Evolutionary conservation across 2,113 vertebrate genomes (phyloP).

Genomic region (Tauraco erythrolophus): DNA sequence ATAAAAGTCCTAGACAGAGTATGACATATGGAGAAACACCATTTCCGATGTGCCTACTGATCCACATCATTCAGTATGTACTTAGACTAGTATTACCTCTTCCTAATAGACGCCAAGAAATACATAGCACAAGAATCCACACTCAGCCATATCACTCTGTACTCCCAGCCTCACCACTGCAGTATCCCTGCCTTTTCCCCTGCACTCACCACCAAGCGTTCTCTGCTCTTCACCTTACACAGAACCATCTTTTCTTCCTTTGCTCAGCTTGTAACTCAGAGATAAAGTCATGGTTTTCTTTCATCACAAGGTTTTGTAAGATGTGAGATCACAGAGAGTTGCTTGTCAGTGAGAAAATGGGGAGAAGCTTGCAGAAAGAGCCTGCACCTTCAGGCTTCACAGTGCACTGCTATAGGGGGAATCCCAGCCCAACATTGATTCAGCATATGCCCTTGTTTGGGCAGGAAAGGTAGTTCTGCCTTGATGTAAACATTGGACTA

Average conservation of each 20-base stretch:
- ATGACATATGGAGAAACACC: background rate
- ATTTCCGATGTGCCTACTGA: background rate
- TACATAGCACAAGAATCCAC: background rate
- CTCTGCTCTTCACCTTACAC: background rate
- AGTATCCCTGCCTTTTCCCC: background rate
- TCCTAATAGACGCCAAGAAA: background rate
- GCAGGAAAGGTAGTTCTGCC: background rate
- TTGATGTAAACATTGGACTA: background rate
- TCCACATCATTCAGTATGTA: background rate
- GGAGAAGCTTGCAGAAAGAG: background rate
- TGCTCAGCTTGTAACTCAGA: background rate
- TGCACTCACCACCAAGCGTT: background rate
- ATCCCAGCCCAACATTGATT: background rate
- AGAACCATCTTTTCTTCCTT: background rate
- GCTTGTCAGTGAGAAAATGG: background rate
- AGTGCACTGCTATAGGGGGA: background rate
- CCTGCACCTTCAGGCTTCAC: background rate
- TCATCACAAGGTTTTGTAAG: background rate
- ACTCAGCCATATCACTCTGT: rapidly evolving
- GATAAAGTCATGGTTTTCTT: background rate
- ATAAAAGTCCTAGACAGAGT: background rate
- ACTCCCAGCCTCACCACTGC: background rate
- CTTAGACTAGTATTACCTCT: background rate
- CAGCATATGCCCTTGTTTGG: background rate
- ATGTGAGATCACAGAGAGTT: rapidly evolving